These are phyloP conservation scores for Knipowitschia caucasica DNA, from an alignment of 2,797 vertebrate species.

Conservation along the genomic window DNA sequence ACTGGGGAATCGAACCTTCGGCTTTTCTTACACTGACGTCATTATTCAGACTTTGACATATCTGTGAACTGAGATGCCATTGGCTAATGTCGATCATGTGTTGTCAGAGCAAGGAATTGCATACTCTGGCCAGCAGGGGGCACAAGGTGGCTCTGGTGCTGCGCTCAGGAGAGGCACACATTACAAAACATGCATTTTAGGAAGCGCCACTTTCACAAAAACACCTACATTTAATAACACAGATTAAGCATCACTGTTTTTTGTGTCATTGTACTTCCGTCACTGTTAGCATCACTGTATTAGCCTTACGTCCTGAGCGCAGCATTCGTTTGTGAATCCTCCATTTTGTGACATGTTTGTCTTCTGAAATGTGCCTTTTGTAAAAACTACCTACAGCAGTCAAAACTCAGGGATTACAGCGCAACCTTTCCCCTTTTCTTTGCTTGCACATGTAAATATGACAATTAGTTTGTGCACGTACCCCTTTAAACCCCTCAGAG, in stretches of 20 bases:
- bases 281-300: too few species aligned
- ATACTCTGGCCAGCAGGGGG: neutral
- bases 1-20: neutral
- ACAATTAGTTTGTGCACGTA: too few species aligned
- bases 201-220: too few species aligned
- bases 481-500: too few species aligned
- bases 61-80: neutral
- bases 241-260: too few species aligned
- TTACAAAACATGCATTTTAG: too few species aligned
- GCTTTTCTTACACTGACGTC: neutral
- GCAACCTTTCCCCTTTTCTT: neutral
- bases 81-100: slow-evolving; percentile 8
- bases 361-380: neutral
- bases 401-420: neutral
- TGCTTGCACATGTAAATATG: too few species aligned
- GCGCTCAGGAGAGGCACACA: too few species aligned
- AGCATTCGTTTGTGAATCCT: neutral
- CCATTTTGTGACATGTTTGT: too few species aligned
- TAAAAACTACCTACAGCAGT: neutral
- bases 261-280: too few species aligned
- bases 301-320: neutral
- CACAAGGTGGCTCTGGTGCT: neutral
- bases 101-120: slow-evolving; percentile 14
- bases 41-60: slow-evolving; percentile 1
- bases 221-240: too few species aligned